These are phyloP conservation scores for Eulemur rubriventer DNA, from an alignment of 2,797 vertebrate species.

Conservation along the genomic window DNA sequence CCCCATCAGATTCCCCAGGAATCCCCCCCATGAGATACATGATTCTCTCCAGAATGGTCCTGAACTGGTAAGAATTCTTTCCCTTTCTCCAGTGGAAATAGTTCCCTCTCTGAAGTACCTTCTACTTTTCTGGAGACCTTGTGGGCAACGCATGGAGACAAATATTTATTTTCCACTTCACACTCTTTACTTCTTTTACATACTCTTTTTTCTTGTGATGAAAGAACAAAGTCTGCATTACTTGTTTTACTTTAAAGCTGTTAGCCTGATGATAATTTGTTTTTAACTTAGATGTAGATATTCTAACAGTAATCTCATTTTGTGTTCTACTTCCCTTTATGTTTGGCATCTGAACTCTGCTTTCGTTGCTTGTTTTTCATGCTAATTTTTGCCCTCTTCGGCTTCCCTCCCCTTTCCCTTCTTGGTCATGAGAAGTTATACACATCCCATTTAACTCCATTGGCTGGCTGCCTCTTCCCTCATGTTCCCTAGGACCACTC, in stretches of 20 bases:
- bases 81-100: not conserved
- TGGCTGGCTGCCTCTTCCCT: not conserved
- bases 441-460: not conserved
- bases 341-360: not conserved
- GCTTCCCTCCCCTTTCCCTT: not conserved
- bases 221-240: not conserved
- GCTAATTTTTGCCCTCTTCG: not conserved
- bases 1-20: not conserved
- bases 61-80: not conserved
- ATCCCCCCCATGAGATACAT: not conserved
- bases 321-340: not conserved
- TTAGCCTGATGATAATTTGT: not conserved
- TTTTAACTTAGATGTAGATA: not conserved
- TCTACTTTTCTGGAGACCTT: not conserved
- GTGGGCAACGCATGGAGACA: not conserved
- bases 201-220: not conserved
- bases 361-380: not conserved
- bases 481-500: not conserved
- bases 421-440: not conserved
- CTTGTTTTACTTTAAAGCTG: not conserved
- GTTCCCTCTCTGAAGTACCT: not conserved
- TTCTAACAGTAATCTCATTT: not conserved
- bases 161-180: not conserved
- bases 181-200: not conserved
- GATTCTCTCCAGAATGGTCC: not conserved